Base-by-base conservation (phyloP, 2,888 invertebrate species). In the Eristalis pertinax region DNA sequence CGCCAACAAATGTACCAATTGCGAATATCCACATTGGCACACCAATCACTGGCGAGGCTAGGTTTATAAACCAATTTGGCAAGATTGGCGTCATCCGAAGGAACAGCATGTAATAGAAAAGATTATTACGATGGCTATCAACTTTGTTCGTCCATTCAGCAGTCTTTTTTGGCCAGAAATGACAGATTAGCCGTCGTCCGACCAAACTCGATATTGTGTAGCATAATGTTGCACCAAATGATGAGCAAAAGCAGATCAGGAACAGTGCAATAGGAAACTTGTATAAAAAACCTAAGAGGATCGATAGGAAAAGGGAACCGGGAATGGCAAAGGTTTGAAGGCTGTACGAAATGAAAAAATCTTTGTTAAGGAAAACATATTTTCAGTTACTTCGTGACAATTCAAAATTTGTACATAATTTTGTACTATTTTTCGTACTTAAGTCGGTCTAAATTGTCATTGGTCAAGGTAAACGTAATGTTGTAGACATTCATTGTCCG, bases 241-340 rank as follows among this genome's bases (percentile, higher is more conserved):
- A 98, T 88, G 99, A 99, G 93, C 99, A 99, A 89, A 96, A 96
- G 91, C 98, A 98, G 0, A 98, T 98, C 87, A 99, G 94, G 76
- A 96, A 91, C 90, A 99, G 93, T 7, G 99, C 99, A 89, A 97
- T 92, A 65, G 96, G 96, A 93, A 99, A 99, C 83, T 98, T 97
- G 92, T 99, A 99, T 58, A 99, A 94, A 93, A 99, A 99, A 88
- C 99, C 99, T 87, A 98, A 98, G 73, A 99, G 94, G 90, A 99
- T 98, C 89, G 99, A 99, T 75, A 99, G 94, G 92, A 99, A 99
- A 91, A 99, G 96, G 19, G 99, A 99, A 89, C 99, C 99, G 88
- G 99, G 99, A 94, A 99, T 99, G 91, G 99, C 99, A 94, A 99
- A 99, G 87, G 99, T 98, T 95, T 99, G 99, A 91, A 99, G 95